Conservation (phyloP, 2,888 invertebrate species). For the Exephanes ischioxanthus region DNA sequence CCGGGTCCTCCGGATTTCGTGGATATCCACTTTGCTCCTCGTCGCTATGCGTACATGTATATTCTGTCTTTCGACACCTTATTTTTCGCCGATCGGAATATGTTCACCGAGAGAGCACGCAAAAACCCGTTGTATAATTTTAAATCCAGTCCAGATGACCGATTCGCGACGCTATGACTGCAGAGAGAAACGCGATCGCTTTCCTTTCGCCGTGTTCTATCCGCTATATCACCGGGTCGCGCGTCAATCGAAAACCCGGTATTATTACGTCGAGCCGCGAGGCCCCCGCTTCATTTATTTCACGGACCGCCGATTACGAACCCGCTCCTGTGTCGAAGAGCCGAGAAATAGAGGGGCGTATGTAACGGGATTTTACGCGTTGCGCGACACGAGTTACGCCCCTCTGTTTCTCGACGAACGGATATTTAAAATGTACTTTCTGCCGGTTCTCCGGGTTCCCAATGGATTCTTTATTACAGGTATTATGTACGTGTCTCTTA, state of each 20-base stretch:
- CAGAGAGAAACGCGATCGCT: conserved; percentile 62
- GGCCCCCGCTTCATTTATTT: conserved; percentile 61
- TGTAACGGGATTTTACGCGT: not conserved
- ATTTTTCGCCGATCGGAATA: conserved; percentile 43
- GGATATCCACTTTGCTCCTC: not conserved
- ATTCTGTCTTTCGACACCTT: not conserved
- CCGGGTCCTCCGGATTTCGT: not conserved
- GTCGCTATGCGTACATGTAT: not conserved
- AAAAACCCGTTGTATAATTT: conserved; percentile 64
- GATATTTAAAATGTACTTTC: conserved; percentile 52
- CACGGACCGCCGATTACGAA: conserved; percentile 57
- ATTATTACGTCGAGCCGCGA: conserved; percentile 63
- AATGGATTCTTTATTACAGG: conserved; percentile 20
- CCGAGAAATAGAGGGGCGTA: not conserved
- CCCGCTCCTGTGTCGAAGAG: not conserved
- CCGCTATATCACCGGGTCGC: conserved; percentile 16
- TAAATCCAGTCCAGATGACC: conserved; percentile 62
- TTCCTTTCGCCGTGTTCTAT: conserved; percentile 60
- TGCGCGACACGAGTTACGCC: not conserved
- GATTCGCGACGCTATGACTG: conserved; percentile 64
- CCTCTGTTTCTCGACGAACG: not conserved
- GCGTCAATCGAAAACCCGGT: conserved; percentile 43
- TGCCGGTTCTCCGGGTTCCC: conserved; percentile 7
- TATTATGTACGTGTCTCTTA: conserved; percentile 20
- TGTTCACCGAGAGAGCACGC: conserved; percentile 27